Conservation (phyloP, 2,113 vertebrate species). For the Stigmatopora argus region DNA sequence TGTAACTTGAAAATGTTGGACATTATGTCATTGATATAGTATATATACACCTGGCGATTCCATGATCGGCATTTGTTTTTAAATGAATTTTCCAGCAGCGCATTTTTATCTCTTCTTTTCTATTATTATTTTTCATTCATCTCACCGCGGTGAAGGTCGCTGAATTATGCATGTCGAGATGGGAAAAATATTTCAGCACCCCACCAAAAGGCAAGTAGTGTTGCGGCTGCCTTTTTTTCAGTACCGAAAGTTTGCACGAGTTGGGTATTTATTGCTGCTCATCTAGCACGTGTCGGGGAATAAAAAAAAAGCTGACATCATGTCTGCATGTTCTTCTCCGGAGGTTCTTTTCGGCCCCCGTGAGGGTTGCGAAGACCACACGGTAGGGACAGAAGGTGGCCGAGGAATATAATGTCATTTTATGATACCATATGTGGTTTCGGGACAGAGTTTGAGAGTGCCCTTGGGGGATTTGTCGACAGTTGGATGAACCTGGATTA, state of each 20-base stretch:
- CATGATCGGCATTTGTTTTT: slow-evolving; percentile 32
- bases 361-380: neutral
- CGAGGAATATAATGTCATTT: slow-evolving; percentile 34
- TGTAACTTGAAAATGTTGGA: slow-evolving; percentile 27
- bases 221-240: neutral
- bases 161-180: slow-evolving; percentile 38
- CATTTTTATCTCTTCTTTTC: slow-evolving; percentile 16
- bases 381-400: neutral
- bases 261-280: neutral
- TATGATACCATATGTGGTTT: slow-evolving; percentile 51
- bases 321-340: slow-evolving; percentile 37
- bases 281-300: neutral
- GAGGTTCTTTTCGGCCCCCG: neutral
- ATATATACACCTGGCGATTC: slow-evolving; percentile 16
- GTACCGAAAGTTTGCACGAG: neutral
- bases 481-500: slow-evolving; percentile 40
- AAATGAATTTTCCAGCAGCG: slow-evolving; percentile 11
- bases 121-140: slow-evolving; percentile 14
- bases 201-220: neutral
- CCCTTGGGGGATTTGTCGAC: slow-evolving; percentile 34
- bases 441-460: slow-evolving; percentile 31
- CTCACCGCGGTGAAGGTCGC: slow-evolving; percentile 18
- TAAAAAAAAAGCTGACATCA: slow-evolving; percentile 36
- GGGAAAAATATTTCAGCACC: neutral
- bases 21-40: slow-evolving; percentile 21